Evolutionary conservation across 1,140 invertebrate genomes (phyloP).

Genomic region (Eueides isabella): DNA sequence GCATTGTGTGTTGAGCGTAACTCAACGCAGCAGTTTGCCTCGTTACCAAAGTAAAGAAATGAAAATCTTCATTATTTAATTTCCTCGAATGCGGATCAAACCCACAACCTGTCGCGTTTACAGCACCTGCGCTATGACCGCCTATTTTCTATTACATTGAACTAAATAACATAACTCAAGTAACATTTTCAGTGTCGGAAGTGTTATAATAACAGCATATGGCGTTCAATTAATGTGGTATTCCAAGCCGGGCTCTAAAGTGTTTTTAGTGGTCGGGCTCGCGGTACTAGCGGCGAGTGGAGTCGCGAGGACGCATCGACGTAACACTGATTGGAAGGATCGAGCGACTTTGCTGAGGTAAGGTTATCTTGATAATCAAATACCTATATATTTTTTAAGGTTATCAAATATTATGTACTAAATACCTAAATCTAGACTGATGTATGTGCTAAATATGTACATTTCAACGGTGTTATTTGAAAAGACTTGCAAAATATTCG

Average conservation of each 20-base stretch:
- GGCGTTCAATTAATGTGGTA: slow-evolving; percentile 86
- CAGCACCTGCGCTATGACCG: too few relatives aligned
- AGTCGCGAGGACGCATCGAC: slow-evolving; percentile 85
- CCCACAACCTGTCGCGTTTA: too few relatives aligned
- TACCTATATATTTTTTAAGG: too few relatives aligned
- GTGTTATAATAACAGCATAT: slow-evolving; percentile 86
- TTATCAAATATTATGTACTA: too few relatives aligned
- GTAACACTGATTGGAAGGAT: slow-evolving; percentile 91
- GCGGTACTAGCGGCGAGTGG: slow-evolving; percentile 84
- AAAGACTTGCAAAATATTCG: not conserved
- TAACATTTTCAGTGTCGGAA: slow-evolving; percentile 84
- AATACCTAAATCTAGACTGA: too few relatives aligned
- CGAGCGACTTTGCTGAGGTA: slow-evolving; percentile 89
- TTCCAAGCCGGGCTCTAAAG: slow-evolving; percentile 78
- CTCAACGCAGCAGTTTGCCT: too few relatives aligned
- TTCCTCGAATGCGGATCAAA: too few relatives aligned
- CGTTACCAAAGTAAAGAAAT: too few relatives aligned
- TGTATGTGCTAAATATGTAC: slow-evolving; percentile 1
- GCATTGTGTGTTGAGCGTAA: too few relatives aligned
- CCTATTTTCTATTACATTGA: not conserved
- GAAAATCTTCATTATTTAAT: too few relatives aligned
- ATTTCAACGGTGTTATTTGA: not conserved
- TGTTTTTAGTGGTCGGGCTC: slow-evolving; percentile 77
- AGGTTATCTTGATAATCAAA: not conserved
- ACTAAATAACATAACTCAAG: not conserved